Base-by-base conservation (phyloP, 2,888 invertebrate genomes). In the Cenopis cana region DNA sequence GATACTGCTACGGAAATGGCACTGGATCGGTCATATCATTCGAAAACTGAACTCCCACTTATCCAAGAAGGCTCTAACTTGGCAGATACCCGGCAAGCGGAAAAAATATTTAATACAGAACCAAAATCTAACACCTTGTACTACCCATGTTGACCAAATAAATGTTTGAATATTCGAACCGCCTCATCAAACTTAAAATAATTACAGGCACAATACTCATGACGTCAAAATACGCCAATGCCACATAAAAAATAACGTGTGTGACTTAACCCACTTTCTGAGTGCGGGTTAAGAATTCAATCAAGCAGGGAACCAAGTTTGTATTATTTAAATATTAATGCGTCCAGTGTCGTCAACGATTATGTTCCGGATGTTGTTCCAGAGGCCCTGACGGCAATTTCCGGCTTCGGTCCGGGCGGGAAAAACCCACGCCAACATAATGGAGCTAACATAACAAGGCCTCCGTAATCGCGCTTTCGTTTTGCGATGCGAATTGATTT, bases 301-400 rank as follows among this genome's bases (percentile, higher is more conserved):
- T 67, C 56, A 57, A 67, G 33, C 5, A n/a, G 20, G 24, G 38
- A 55, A 20, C 14, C 14, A n/a, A 46, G n/a, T 14, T 46, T 41
- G 29, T 57, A 66, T 68, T 41, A 68, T 68, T 52, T 68, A 60
- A 69, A 73, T 52, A 72, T 54, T 52, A 78, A 82, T 80, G 81
- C 36, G 50, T 62, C 29, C 60, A 85, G 82, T 82, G 84, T 83
- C 82, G 78, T 77, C 74, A 64, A 77, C 79, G 85, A 86, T 87
- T 87, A 86, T 83, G 79, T 82, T 72, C 85, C 85, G 88, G 89
- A 89, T 81, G 85, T 86, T 82, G 86, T 81, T 79, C 81, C 79
- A 80, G 81, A 81, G 84, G 81, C 83, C 82, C 83, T 85, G 86
- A 86, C 87, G 84, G 82, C 84, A 85, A 86, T 85, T 86, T 89